Conservation (phyloP, 1,140 invertebrate genomes). For the Panonychus citri region DNA sequence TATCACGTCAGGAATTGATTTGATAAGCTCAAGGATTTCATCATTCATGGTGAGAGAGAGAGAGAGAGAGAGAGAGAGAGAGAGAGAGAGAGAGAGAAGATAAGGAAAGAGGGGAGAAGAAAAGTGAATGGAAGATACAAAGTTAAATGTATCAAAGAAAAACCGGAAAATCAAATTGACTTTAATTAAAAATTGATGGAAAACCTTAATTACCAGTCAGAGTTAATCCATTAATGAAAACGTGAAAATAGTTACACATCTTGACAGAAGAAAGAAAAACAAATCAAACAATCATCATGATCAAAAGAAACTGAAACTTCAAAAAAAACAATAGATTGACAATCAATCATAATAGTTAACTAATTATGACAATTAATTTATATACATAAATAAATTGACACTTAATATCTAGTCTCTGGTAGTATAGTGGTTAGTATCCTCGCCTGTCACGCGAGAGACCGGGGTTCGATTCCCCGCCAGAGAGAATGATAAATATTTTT, state of each 20-base stretch:
- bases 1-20: too few species aligned
- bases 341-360: too few species aligned
- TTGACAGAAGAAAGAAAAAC: neutral
- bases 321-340: neutral
- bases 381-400: too few species aligned
- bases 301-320: neutral
- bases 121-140: neutral
- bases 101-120: too few species aligned
- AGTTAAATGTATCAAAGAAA: neutral
- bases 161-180: neutral
- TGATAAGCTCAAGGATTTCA: too few species aligned
- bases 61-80: neutral
- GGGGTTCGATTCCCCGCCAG: constrained; percentile 30
- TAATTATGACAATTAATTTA: neutral
- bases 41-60: neutral
- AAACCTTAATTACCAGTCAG: neutral
- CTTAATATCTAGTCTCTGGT: constrained; percentile 20
- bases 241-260: neutral
- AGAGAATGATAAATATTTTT: constrained; percentile 17
- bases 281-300: neutral
- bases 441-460: constrained; percentile 32
- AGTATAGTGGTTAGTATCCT: constrained; percentile 32
- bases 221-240: too few species aligned
- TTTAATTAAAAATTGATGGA: neutral
- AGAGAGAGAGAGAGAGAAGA: neutral